Percentiles rank a stretch among this genome's conserved stretches.
phyloP scores from a whole-genome alignment of 92 coral and sea anemone genomes.

The Bergia sp. region DNA sequence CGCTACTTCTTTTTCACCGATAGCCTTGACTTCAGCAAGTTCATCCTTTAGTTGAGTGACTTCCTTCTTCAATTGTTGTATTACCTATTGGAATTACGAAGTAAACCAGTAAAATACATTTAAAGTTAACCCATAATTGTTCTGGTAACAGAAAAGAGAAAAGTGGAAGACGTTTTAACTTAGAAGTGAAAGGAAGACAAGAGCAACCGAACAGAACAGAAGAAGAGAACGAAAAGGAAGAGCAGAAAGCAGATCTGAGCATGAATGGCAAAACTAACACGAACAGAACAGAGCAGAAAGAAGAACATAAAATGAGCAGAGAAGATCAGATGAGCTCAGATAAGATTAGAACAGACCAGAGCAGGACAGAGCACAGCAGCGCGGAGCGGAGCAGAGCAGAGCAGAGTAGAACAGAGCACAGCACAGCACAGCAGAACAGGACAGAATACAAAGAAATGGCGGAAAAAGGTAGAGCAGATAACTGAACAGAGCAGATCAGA shows the following conservation, averaged over 20 bases:
- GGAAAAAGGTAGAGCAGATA: not conserved
- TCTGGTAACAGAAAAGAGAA: not conserved
- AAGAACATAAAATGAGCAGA: not conserved
- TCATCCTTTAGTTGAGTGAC: conserved; percentile 72
- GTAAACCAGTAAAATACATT: not conserved
- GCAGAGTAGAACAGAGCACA: not conserved
- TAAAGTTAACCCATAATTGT: not conserved
- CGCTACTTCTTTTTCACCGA: conserved; percentile 68
- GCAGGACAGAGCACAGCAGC: no score
- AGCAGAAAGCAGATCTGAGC: no score
- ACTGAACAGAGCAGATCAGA: not conserved
- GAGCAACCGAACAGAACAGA: not conserved
- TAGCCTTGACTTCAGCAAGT: conserved; percentile 66
- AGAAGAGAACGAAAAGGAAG: not conserved
- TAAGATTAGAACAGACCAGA: no score
- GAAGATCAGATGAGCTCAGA: not conserved
- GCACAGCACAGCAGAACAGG: not conserved
- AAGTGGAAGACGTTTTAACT: not conserved
- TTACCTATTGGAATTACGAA: conserved; percentile 48
- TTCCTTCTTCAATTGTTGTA: conserved; percentile 63
- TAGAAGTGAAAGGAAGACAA: not conserved
- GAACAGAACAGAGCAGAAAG: not conserved
- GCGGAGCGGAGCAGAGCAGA: not conserved
- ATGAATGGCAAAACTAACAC: no score
- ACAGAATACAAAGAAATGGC: not conserved